Conservation (phyloP, 1,140 invertebrate genomes). For the Trinorchestia longiramus region DNA sequence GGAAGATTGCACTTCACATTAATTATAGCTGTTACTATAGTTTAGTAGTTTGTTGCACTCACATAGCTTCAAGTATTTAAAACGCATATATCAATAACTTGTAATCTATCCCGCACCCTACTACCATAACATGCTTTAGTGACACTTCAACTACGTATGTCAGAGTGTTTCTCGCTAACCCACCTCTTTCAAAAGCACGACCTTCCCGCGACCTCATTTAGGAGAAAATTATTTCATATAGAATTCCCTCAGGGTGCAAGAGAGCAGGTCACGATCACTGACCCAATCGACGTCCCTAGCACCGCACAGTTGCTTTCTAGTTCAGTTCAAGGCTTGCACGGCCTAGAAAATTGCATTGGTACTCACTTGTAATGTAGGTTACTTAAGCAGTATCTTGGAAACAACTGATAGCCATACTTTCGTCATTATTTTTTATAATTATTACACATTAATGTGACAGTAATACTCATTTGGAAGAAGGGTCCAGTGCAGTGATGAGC, state of each 20-base stretch:
- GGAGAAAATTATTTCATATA: not conserved
- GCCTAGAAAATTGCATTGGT: not conserved
- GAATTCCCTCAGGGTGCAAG: not conserved
- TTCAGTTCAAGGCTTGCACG: not conserved
- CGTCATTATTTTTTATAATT: not conserved
- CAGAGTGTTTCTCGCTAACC: not conserved
- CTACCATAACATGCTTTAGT: not conserved
- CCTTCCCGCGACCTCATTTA: not conserved
- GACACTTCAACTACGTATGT: not conserved
- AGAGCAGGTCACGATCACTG: not conserved
- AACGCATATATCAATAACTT: too few species aligned
- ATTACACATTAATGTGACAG: not conserved
- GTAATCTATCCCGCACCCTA: not conserved
- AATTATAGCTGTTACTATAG: not conserved
- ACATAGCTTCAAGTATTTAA: not conserved
- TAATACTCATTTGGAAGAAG: not conserved
- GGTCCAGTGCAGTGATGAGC: not conserved
- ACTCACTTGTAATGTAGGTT: not conserved
- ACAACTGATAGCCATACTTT: not conserved
- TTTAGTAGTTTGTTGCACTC: not conserved
- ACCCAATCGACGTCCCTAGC: not conserved
- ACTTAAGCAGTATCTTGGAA: not conserved
- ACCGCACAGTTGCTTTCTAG: not conserved
- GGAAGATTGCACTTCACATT: too few species aligned
- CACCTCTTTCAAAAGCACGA: not conserved